Base-by-base conservation (phyloP, 2,888 invertebrate genomes). In the Lepidocyrtoides sp. region DNA sequence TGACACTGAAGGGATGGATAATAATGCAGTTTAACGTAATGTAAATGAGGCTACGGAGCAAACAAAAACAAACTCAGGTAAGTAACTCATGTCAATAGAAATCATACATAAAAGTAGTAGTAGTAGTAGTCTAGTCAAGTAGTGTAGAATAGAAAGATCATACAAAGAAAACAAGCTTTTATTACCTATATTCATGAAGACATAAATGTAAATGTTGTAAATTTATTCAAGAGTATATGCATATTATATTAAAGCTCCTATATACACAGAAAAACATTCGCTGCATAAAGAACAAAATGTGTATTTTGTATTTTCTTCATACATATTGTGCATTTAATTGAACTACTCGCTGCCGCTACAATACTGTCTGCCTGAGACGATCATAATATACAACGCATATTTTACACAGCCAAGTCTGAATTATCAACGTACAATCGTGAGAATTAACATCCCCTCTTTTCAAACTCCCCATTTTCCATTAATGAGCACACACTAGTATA, bases 371-470 rank as follows among this genome's bases (percentile, higher is more conserved):
- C 41, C 41, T 41, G 41, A n/a, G n/a, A n/a, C n/a, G n/a, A n/a
- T n/a, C n/a, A 8, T 41, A 41, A 51, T 10, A 14, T 14, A 2
- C 12, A 2, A 1, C 17, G 60, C 60, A 26, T 66, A 26, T 29
- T 29, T 26, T 29, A 63, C 29, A 29, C n/a, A n/a, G 14, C 10
- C 8, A 72, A 75, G 48, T 44, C 48, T 75, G 26, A 75, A 75
- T 48, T 48, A 75, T 75, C 44, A 41, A 8, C 17, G 17, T 44
- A 75, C 75, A 32, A 75, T 48, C 75, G 72, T 85, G 85, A 54
- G 85, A 85, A 85, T 85, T 72, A 54, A 57, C 32, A 85, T 85
- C 66, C 83, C 44, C 26, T 44, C 29, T 82, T 83, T 63, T 83
- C 41, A 83, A 66, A 66, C 29, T 57, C 29, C 57, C 81, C 32